Percentiles rank a stretch among this genome's conserved stretches.
phyloP scores from a whole-genome alignment of 2,113 vertebrate genomes.

The Tragelaphus strepsiceros region DNA sequence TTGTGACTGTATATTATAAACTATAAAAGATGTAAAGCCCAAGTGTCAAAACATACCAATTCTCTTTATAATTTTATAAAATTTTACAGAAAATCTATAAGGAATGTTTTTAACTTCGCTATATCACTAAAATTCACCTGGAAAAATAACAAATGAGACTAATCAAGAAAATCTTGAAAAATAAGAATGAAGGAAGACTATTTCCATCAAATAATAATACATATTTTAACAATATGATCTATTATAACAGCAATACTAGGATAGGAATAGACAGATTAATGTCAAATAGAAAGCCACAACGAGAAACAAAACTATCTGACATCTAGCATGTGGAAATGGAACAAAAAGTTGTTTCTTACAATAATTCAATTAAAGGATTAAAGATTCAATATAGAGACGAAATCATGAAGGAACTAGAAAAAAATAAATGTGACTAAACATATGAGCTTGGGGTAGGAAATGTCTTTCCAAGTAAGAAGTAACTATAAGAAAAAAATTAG shows the following conservation, averaged over 20 bases:
- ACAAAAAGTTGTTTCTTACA: background rate
- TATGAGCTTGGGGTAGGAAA: background rate
- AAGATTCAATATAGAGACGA: background rate
- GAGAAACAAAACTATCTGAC: background rate
- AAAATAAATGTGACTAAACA: background rate
- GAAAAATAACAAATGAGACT: background rate
- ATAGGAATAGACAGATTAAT: background rate
- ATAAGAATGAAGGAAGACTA: background rate
- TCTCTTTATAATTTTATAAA: conserved; percentile 1
- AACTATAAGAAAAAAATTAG: background rate
- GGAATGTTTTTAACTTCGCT: background rate
- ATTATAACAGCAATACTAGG: background rate
- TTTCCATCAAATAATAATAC: background rate
- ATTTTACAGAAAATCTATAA: background rate
- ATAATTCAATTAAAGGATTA: background rate
- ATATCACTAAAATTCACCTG: background rate
- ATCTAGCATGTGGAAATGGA: background rate
- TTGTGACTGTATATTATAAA: background rate
- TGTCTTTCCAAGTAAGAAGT: background rate
- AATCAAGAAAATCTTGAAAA: conserved; percentile 16
- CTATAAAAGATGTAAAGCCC: background rate
- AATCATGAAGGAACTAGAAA: background rate
- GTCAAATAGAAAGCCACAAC: background rate
- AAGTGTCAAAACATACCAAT: background rate
- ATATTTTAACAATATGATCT: background rate